These are phyloP conservation scores for Limnothrissa miodon DNA, from an alignment of 2,113 vertebrate genomes.

Conservation along the genomic window DNA sequence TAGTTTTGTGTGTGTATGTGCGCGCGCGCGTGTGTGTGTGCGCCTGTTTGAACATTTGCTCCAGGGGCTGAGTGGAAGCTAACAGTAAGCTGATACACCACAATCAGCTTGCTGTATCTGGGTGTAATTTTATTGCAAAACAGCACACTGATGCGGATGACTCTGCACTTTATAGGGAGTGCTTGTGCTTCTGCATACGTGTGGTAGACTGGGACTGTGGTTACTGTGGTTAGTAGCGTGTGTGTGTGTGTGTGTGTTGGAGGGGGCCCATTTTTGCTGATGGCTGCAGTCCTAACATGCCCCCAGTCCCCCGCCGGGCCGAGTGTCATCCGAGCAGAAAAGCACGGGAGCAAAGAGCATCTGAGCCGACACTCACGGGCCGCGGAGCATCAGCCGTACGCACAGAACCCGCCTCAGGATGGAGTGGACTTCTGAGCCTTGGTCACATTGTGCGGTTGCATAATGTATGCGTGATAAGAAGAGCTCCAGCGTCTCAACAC, in stretches of 20 bases:
- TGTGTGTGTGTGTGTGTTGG: conserved; percentile 6
- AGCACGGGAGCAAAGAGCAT: not conserved
- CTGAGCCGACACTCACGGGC: not conserved
- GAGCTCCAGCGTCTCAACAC: not conserved
- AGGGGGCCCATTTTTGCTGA: conserved; percentile 35
- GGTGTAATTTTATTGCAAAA: not conserved
- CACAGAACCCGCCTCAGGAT: not conserved
- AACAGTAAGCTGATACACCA: not conserved
- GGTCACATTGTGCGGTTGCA: conserved; percentile 1
- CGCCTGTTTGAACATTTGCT: conserved; percentile 37
- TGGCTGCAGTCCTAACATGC: not conserved
- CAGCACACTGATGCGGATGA: conserved; percentile 17
- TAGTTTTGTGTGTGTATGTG: conserved; percentile 27
- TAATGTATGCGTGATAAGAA: not conserved
- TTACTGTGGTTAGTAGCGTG: not conserved
- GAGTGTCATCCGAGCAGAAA: not conserved
- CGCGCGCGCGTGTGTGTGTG: conserved; percentile 45
- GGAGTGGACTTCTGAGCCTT: not conserved
- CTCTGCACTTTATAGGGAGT: not conserved
- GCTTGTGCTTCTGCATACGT: not conserved
- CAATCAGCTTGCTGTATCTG: not conserved
- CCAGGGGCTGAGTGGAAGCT: not conserved
- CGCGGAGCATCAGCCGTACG: not conserved
- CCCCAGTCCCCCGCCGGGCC: not conserved
- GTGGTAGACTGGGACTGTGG: not conserved